These are phyloP conservation scores for Lepidurus arcticus DNA, from an alignment of 1,140 invertebrate genomes.

Conservation along the genomic window DNA sequence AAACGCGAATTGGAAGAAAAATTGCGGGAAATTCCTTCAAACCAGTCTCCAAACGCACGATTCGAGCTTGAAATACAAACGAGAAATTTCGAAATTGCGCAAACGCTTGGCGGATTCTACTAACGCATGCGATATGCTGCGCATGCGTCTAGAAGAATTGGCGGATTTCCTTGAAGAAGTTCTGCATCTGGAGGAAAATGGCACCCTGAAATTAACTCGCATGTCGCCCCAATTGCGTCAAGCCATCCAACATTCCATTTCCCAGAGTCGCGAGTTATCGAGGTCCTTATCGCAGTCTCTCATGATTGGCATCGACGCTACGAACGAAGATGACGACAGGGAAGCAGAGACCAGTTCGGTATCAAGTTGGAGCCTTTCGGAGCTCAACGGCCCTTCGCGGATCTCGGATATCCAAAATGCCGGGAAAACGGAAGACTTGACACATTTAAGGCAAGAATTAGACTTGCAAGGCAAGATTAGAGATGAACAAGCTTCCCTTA, in stretches of 20 bases:
- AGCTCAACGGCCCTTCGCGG: constrained; percentile 24
- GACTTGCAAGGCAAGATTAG: not conserved
- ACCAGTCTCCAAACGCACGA: constrained; percentile 20
- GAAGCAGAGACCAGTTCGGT: constrained; percentile 28
- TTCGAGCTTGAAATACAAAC: constrained; percentile 35
- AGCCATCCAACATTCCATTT: constrained; percentile 51
- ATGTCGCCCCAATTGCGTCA: constrained; percentile 49
- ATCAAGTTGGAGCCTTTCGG: constrained; percentile 35
- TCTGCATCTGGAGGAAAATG: constrained; percentile 54
- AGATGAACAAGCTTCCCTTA: not conserved
- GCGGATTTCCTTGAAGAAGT: constrained; percentile 64
- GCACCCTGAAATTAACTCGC: constrained; percentile 44
- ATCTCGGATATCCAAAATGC: not conserved
- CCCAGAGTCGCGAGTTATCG: constrained; percentile 54
- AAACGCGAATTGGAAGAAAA: constrained; percentile 42
- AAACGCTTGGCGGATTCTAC: constrained; percentile 50
- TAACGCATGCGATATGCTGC: constrained; percentile 58
- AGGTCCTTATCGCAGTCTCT: constrained; percentile 46
- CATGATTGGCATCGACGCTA: constrained; percentile 39
- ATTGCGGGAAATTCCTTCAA: constrained; percentile 39
- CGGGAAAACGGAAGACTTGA: not conserved
- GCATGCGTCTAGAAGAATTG: constrained; percentile 60
- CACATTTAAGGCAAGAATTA: not conserved
- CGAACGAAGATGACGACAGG: constrained; percentile 36
- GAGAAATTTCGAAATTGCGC: constrained; percentile 37